phyloP scores from a whole-genome alignment of 2,113 vertebrate species.

The Candoia aspera region DNA sequence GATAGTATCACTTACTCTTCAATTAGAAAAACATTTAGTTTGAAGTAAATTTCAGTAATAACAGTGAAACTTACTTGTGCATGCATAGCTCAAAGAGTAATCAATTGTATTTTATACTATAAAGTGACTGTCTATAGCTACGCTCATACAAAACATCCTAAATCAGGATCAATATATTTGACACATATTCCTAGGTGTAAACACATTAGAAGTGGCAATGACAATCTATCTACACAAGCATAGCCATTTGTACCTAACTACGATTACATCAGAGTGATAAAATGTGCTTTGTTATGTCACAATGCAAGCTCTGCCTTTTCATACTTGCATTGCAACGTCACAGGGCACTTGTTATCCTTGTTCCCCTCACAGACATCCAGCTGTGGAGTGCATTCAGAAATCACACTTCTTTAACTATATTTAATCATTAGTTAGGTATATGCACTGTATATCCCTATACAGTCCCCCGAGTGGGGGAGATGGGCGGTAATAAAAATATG shows the following conservation, averaged over 20 bases:
- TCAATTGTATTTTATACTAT: neutral
- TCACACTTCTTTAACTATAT: neutral
- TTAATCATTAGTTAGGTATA: neutral
- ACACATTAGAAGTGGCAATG: neutral
- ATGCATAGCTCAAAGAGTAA: neutral
- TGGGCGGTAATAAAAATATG: too few species aligned
- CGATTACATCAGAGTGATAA: neutral
- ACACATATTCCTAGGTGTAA: neutral
- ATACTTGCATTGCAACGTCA: neutral
- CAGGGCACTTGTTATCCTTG: neutral
- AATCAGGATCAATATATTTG: neutral
- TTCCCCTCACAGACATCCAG: neutral
- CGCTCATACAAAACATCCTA: neutral
- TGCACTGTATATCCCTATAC: neutral
- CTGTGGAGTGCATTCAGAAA: neutral
- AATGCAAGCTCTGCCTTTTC: neutral
- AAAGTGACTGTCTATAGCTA: neutral
- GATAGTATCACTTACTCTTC: neutral
- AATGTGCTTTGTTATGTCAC: neutral
- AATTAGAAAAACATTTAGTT: neutral
- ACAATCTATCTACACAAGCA: neutral
- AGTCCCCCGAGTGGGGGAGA: too few species aligned
- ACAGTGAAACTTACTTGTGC: neutral
- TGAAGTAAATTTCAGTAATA: neutral
- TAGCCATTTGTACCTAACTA: neutral